Percentiles rank a stretch among this genome's conserved stretches.
Evolutionary conservation across 2,113 vertebrate genomes (phyloP).

Genomic region (Rhinichthys klamathensis): DNA sequence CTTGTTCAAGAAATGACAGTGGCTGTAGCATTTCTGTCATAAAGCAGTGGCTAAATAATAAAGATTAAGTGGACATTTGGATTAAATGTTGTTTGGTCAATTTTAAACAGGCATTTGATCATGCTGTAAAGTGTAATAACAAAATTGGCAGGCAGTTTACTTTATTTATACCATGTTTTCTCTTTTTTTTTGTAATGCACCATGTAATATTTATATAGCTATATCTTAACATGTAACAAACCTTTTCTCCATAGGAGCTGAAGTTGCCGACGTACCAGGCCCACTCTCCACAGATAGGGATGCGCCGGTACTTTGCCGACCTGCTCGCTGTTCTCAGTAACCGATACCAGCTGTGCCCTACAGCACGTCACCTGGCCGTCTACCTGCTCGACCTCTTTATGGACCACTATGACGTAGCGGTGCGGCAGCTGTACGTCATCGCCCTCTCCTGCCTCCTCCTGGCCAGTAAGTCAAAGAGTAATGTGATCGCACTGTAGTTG

Average conservation of each 20-base stretch:
- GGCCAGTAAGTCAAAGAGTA: slow-evolving; percentile 80
- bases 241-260: slow-evolving; percentile 78
- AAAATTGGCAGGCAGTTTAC: no score
- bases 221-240: neutral
- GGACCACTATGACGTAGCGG: slow-evolving; percentile 84
- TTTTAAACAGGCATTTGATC: no score
- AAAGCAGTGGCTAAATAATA: no score
- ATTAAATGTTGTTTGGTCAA: no score
- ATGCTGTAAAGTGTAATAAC: no score
- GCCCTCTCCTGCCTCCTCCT: slow-evolving; percentile 88
- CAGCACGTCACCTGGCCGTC: slow-evolving; percentile 85
- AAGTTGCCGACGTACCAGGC: slow-evolving; percentile 85
- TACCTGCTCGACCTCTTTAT: slow-evolving; percentile 92
- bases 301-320: slow-evolving; percentile 87
- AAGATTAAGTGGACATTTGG: no score
- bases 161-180: neutral
- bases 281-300: slow-evolving; percentile 87
- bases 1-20: no score
- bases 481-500: neutral
- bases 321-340: slow-evolving; percentile 85
- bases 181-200: neutral
- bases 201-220: neutral
- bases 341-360: slow-evolving; percentile 84
- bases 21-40: no score
- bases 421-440: slow-evolving; percentile 84